Conservation (phyloP, 2,888 invertebrate species). For the Tricholauxania praeusta region DNA sequence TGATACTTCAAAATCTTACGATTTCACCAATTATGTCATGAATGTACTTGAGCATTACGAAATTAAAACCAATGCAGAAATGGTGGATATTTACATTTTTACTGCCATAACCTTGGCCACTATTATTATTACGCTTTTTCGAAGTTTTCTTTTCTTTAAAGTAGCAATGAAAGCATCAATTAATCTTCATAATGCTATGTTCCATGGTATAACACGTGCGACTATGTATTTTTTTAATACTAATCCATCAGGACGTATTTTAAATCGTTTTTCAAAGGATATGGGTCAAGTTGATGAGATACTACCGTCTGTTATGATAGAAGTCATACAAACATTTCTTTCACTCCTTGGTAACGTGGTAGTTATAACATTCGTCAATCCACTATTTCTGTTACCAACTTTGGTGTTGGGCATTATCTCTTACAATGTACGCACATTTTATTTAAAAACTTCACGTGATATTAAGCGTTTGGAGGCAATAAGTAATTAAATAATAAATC, state of each 20-base stretch:
- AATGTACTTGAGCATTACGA: too few species aligned
- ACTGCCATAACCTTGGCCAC: conserved; percentile 68
- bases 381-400: conserved; percentile 79
- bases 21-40: too few species aligned
- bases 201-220: too few species aligned
- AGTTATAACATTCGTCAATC: conserved; percentile 82
- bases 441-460: conserved; percentile 83
- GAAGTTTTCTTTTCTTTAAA: conserved; percentile 70
- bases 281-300: conserved; percentile 74
- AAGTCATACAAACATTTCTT: conserved; percentile 79
- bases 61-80: conserved; percentile 57
- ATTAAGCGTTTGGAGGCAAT: conserved; percentile 85
- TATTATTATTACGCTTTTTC: conserved; percentile 63
- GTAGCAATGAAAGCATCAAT: conserved; percentile 81
- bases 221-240: too few species aligned
- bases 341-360: conserved; percentile 83
- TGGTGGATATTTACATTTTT: conserved; percentile 69
- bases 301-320: conserved; percentile 67
- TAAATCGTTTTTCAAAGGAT: too few species aligned
- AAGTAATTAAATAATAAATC: conserved; percentile 72
- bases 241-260: too few species aligned
- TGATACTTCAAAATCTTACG: too few species aligned
- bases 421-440: conserved; percentile 80
- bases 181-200: too few species aligned
- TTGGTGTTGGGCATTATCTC: conserved; percentile 78